Evolutionary conservation across 2,888 invertebrate species (phyloP).

Genomic region (Trisateles emortualis): DNA sequence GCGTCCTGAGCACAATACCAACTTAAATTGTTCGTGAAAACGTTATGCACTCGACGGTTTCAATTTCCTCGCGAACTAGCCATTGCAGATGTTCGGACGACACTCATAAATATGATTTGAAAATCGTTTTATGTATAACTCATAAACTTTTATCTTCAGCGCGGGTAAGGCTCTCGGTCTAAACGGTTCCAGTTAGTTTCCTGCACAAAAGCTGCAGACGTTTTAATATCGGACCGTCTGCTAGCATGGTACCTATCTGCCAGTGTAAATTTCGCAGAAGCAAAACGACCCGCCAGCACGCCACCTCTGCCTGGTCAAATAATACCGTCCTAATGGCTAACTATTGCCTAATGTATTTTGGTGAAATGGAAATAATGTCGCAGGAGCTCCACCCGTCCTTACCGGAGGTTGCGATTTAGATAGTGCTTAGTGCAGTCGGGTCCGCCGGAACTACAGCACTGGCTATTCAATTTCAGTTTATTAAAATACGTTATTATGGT

Average conservation of each 20-base stretch:
- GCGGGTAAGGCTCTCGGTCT: constrained; percentile 68
- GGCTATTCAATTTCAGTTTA: constrained; percentile 73
- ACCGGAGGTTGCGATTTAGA: constrained; percentile 74
- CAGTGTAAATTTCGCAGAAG: constrained; percentile 78
- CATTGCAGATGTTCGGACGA: constrained; percentile 80
- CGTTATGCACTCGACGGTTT: constrained; percentile 82
- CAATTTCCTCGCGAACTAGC: constrained; percentile 83
- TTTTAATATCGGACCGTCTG: constrained; percentile 82
- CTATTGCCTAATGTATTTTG: constrained; percentile 84
- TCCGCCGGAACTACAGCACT: constrained; percentile 58
- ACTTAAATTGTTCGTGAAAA: constrained; percentile 85
- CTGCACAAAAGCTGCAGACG: constrained; percentile 82
- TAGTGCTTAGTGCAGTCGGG: constrained; percentile 66
- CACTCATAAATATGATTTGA: constrained; percentile 86
- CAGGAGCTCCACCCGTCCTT: constrained; percentile 60
- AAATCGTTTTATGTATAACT: constrained; percentile 86
- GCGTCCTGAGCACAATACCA: constrained; percentile 77
- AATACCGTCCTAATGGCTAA: constrained; percentile 81
- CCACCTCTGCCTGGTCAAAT: constrained; percentile 83
- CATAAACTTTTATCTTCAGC: constrained; percentile 84
- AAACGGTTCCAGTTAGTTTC: constrained; percentile 79
- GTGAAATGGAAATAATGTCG: constrained; percentile 76
- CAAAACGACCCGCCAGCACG: constrained; percentile 78
- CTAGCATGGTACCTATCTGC: constrained; percentile 70
- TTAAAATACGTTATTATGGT: constrained; percentile 63